Percentiles rank a stretch among this genome's conserved stretches.
These are phyloP conservation scores for Nibea albiflora DNA, from an alignment of 2,113 vertebrate genomes.

Conservation along the genomic window DNA sequence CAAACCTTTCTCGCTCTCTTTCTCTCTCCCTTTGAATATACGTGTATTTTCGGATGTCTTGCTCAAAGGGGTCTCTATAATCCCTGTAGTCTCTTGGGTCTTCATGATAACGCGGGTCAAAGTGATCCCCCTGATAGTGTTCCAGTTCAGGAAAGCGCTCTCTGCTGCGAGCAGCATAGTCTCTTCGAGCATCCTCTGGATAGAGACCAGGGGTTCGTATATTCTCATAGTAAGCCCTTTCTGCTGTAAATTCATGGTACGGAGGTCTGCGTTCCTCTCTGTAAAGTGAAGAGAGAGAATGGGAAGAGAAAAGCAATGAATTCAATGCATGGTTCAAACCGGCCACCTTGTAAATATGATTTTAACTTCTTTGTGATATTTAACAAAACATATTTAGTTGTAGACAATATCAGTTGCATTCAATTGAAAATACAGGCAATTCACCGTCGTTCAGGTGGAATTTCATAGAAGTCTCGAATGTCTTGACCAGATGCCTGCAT, in stretches of 20 bases:
- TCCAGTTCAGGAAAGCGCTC: constrained; percentile 96
- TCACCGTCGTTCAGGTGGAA: constrained; percentile 92
- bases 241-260: constrained; percentile 92
- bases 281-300: constrained; percentile 49
- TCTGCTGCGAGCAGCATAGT: constrained; percentile 92
- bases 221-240: constrained; percentile 94
- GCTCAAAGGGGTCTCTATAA: constrained; percentile 95
- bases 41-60: constrained; percentile 97
- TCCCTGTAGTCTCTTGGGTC: constrained; percentile 96
- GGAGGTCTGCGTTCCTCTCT: constrained; percentile 95
- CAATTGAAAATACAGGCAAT: neutral
- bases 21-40: constrained; percentile 96
- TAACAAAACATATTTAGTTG: neutral
- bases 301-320: neutral
- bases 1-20: constrained; percentile 93
- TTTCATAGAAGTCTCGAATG: constrained; percentile 97
- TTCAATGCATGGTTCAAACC: neutral
- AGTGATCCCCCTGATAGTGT: constrained; percentile 95
- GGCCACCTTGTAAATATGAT: neutral
- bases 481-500: constrained; percentile 99
- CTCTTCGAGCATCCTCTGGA: constrained; percentile 92
- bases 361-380: neutral
- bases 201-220: constrained; percentile 92
- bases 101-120: constrained; percentile 95
- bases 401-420: neutral